Evolutionary conservation across 2,113 vertebrate genomes (phyloP).

Genomic region (Athene cunicularia): DNA sequence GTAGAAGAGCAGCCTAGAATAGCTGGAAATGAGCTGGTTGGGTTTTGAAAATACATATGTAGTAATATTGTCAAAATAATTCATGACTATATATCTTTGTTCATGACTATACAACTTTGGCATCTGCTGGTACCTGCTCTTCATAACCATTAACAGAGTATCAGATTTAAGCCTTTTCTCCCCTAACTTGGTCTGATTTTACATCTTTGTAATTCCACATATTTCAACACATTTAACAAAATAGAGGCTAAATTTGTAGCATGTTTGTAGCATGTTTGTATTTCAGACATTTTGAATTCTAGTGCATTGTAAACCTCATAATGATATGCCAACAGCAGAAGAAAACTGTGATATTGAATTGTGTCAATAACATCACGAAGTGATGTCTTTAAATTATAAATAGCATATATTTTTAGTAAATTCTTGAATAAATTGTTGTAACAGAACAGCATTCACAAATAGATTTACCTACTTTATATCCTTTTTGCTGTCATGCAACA

Average conservation of each 20-base stretch:
- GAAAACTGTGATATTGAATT: not conserved
- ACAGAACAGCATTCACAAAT: not conserved
- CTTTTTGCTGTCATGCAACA: not conserved
- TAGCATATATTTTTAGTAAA: not conserved
- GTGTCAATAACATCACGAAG: not conserved
- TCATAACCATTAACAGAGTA: not conserved
- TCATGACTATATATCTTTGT: not conserved
- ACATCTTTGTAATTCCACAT: not conserved
- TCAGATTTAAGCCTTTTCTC: not conserved
- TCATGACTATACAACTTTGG: not conserved
- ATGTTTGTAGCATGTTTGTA: not conserved
- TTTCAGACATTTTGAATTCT: not conserved
- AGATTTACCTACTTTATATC: not conserved
- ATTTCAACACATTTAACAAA: not conserved
- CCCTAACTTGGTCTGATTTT: not conserved
- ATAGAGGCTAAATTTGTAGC: not conserved
- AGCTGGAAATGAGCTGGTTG: not conserved
- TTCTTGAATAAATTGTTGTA: not conserved
- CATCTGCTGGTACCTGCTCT: not conserved
- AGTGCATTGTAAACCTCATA: not conserved
- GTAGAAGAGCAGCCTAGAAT: not conserved
- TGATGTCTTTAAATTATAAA: constrained; percentile 3
- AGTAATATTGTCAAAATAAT: not conserved
- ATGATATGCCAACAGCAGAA: not conserved
- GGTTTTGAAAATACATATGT: not conserved